Conservation (phyloP, 1,140 invertebrate species). For the Anadara kagoshimensis region DNA sequence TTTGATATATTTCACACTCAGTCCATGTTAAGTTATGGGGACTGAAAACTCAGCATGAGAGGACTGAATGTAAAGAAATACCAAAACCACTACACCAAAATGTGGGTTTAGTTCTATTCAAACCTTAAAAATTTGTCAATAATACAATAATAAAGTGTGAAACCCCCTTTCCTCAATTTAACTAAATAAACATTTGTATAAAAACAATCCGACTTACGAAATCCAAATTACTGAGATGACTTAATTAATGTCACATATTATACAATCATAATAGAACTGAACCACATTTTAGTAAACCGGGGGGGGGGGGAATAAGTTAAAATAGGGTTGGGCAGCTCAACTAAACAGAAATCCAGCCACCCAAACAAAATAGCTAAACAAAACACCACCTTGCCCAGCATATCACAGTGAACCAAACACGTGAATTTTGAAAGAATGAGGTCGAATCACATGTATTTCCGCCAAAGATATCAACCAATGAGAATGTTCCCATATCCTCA, state of each 20-base stretch:
- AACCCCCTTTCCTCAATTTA: not conserved
- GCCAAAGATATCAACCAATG: constrained; percentile 10
- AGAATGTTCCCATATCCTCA: constrained; percentile 22
- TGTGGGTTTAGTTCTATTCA: not conserved
- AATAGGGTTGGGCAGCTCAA: not conserved
- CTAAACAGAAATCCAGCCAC: too few species aligned
- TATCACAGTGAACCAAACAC: not conserved
- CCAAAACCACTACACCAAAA: not conserved
- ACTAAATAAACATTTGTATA: not conserved
- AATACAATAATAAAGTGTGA: not conserved
- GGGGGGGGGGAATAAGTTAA: not conserved
- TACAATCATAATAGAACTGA: not conserved
- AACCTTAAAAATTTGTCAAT: not conserved
- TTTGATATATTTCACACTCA: constrained; percentile 2
- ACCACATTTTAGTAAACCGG: constrained; percentile 5
- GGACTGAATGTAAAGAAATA: constrained; percentile 1
- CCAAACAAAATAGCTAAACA: not conserved
- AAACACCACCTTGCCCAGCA: not conserved
- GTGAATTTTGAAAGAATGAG: constrained; percentile 9
- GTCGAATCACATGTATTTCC: constrained; percentile 12
- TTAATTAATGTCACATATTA: constrained; percentile 1
- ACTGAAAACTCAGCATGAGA: constrained; percentile 4
- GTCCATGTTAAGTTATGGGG: constrained; percentile 17
- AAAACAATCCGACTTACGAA: not conserved
- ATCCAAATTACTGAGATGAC: not conserved